Evolutionary conservation across 2,888 invertebrate genomes (phyloP), one percentile per base, ranked within the genome.

Genomic region (Philereme vetulata): DNA sequence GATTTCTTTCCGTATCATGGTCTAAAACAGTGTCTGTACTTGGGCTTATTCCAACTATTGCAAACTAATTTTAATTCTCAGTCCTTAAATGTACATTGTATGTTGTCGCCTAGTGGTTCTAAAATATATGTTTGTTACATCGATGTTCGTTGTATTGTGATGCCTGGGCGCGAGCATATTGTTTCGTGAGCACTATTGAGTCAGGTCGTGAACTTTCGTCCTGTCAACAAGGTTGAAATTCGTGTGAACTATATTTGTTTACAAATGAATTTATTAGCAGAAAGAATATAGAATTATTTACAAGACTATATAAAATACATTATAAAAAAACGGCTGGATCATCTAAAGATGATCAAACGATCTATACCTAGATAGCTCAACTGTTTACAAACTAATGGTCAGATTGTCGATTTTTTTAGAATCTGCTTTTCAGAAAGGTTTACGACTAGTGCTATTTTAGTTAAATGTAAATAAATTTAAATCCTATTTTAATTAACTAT

Each of bases 151-250:
- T 51, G 58, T 55, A 40, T 38, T 51, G 58, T 55, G 50, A 43
- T 62, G 46, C 40, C 49, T 56, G 7, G 44, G 43, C 40, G n/a
- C n/a, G n/a, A 53, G 56, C 46, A 55, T 42, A 55, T 51, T 10
- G 48, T 59, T 49, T 62, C n/a, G 51, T 60, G 56, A 21, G 55
- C 21, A 34, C 43, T 53, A 59, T 70, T 70, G 62, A 48, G 63
- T 52, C 60, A 67, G 70, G 70, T 70, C 67, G 65, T 66, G 66
- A 54, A 59, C 51, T 52, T 57, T 48, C 33, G 4, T 9, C 49
- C 36, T 32, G 21, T 7, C n/a, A 32, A 42, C 60, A 64, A 60
- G 60, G 70, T 57, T 58, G 46, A 50, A 50, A 53, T 49, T 66
- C 46, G 63, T 48, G 60, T 63, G 60, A n/a, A 21, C n/a, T 33